These are phyloP conservation scores for Anabacerthia variegaticeps DNA, from an alignment of 2,797 vertebrate species.

Conservation along the genomic window DNA sequence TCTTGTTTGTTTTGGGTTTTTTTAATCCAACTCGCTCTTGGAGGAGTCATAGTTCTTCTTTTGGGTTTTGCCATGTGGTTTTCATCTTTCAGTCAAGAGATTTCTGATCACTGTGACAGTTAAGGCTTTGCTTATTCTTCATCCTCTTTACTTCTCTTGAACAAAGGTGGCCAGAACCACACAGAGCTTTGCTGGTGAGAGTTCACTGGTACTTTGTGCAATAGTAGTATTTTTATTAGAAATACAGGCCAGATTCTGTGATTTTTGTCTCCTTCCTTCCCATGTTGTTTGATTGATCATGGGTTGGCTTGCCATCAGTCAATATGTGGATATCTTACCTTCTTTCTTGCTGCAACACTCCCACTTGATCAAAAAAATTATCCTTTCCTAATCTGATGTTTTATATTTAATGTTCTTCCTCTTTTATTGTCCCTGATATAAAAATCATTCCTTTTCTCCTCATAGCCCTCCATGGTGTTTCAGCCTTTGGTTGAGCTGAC, in stretches of 20 bases:
- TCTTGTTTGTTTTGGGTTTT: neutral
- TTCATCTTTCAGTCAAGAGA: neutral
- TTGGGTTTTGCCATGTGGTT: neutral
- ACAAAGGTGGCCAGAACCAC: neutral
- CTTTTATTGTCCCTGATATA: neutral
- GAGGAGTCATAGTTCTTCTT: neutral
- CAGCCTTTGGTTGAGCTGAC: neutral
- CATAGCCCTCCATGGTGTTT: neutral
- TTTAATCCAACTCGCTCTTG: neutral
- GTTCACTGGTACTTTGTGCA: neutral
- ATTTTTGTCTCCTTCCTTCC: neutral
- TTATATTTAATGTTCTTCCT: neutral
- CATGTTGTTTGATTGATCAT: rapidly evolving
- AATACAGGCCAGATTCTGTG: neutral
- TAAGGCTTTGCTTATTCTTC: neutral
- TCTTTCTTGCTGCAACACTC: neutral
- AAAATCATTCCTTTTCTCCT: neutral
- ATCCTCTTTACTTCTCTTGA: neutral
- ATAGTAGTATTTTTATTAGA: neutral
- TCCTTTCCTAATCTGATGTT: neutral
- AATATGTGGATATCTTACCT: rapidly evolving
- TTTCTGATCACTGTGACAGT: neutral
- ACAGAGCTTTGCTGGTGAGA: neutral
- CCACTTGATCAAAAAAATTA: neutral
- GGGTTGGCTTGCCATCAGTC: neutral